phyloP scores from a whole-genome alignment of 35 echinoderm and acorn worm genomes.

The Heliocidaris tuberculata region DNA sequence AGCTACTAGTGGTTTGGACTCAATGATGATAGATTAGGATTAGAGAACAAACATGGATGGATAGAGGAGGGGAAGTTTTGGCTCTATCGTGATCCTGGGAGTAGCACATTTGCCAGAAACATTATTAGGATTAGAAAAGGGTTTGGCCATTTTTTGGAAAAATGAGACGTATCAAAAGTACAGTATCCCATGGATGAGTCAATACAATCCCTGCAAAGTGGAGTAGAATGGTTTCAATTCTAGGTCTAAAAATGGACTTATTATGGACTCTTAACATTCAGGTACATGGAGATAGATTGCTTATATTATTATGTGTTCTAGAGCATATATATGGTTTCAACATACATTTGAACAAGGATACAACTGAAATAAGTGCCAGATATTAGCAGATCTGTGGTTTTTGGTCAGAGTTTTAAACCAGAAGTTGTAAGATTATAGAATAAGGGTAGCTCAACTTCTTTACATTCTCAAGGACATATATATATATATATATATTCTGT shows the following conservation, averaged over 20 bases:
- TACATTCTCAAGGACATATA: background rate
- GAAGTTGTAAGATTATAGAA: background rate
- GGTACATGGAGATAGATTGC: too few relatives aligned
- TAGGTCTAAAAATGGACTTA: too few relatives aligned
- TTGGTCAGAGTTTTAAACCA: too few relatives aligned
- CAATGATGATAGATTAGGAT: background rate
- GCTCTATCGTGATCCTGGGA: background rate
- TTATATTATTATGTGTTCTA: too few relatives aligned
- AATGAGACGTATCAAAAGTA: background rate
- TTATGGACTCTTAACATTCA: too few relatives aligned
- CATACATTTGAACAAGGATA: too few relatives aligned
- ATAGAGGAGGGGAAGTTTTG: background rate
- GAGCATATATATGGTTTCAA: too few relatives aligned
- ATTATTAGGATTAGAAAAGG: background rate
- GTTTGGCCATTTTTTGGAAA: background rate
- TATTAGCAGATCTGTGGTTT: too few relatives aligned
- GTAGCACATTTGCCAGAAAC: background rate
- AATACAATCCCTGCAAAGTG: too few relatives aligned
- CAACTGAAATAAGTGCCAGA: too few relatives aligned
- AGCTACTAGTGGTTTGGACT: background rate
- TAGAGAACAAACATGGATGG: background rate
- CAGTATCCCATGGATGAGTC: too few relatives aligned
- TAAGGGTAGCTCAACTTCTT: background rate
- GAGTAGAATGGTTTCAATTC: background rate
- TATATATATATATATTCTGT: too few relatives aligned